A percentile compares a stretch with the other conserved stretches of the same genome.
Conservation (phyloP, 2,888 invertebrate species). For the Rhagonycha fulva region DNA sequence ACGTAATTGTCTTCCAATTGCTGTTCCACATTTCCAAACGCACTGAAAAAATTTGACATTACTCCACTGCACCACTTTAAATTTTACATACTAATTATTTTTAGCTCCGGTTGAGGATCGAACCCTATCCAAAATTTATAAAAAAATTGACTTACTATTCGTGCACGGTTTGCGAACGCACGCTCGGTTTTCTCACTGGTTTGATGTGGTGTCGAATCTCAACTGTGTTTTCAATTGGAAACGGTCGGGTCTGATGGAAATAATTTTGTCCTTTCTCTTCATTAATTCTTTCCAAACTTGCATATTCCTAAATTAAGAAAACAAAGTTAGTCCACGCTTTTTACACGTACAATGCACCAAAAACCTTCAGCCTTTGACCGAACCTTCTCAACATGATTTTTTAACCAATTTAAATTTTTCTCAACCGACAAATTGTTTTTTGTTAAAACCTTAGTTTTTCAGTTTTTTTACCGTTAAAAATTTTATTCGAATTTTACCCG, state of each 20-base stretch:
- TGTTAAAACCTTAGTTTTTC: no score
- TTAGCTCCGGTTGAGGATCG: neutral
- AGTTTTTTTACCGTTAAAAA: neutral
- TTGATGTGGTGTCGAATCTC: constrained; percentile 17
- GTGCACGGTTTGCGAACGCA: constrained; percentile 24
- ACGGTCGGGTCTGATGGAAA: constrained; percentile 16
- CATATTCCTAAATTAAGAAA: constrained; percentile 23
- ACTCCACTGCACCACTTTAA: neutral
- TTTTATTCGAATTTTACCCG: neutral
- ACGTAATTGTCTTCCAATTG: constrained; percentile 2
- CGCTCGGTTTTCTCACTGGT: neutral
- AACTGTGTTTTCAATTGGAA: constrained; percentile 19
- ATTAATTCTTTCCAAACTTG: constrained; percentile 25
- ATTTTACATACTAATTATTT: neutral
- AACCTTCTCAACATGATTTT: no score
- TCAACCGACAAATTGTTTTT: no score
- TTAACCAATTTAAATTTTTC: no score
- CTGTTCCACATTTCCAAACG: constrained; percentile 10
- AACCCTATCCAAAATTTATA: neutral
- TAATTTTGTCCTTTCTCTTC: constrained; percentile 13
- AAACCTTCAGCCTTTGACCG: no score
- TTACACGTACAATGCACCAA: no score
- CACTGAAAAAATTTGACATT: constrained; percentile 6
- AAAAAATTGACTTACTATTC: constrained; percentile 14
- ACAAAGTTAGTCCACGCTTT: neutral